phyloP scores from a whole-genome alignment of 2,797 vertebrate genomes.

The Discoglossus pictus region DNA sequence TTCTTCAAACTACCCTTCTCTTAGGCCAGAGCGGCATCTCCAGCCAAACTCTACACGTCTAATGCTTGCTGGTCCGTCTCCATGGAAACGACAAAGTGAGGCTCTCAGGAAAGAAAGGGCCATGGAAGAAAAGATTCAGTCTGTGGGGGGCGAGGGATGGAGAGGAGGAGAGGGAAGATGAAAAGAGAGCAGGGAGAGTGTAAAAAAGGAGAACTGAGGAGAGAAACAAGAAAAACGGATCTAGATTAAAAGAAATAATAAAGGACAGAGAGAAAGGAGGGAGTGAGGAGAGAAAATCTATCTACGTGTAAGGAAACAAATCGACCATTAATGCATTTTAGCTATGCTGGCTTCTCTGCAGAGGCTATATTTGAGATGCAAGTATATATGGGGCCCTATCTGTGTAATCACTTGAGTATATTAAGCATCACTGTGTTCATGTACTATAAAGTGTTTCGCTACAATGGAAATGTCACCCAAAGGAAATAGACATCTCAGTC shows the following conservation, averaged over 20 bases:
- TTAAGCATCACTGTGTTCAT: too few relatives aligned
- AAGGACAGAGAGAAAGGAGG: not conserved
- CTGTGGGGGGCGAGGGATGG: slow-evolving; percentile 27
- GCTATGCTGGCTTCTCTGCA: too few relatives aligned
- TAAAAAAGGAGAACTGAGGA: too few relatives aligned
- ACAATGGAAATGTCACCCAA: too few relatives aligned
- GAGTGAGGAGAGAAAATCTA: not conserved
- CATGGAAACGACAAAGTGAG: slow-evolving; percentile 21
- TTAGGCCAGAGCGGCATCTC: slow-evolving; percentile 16
- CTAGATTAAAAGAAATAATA: not conserved
- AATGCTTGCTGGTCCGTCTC: slow-evolving; percentile 25
- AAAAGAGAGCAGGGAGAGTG: not conserved
- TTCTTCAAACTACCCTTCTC: slow-evolving; percentile 11
- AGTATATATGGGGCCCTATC: too few relatives aligned
- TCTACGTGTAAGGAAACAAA: too few relatives aligned
- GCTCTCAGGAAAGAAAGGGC: slow-evolving; percentile 24
- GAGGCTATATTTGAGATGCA: too few relatives aligned
- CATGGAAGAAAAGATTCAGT: slow-evolving; percentile 24
- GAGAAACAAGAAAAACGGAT: too few relatives aligned
- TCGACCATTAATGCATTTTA: too few relatives aligned
- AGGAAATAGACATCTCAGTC: too few relatives aligned
- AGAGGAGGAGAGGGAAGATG: slow-evolving; percentile 2
- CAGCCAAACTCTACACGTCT: slow-evolving; percentile 21
- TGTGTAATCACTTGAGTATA: too few relatives aligned
- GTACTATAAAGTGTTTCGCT: too few relatives aligned